Conservation (phyloP, 1,140 invertebrate genomes). For the Dendroctonus valens region DNA sequence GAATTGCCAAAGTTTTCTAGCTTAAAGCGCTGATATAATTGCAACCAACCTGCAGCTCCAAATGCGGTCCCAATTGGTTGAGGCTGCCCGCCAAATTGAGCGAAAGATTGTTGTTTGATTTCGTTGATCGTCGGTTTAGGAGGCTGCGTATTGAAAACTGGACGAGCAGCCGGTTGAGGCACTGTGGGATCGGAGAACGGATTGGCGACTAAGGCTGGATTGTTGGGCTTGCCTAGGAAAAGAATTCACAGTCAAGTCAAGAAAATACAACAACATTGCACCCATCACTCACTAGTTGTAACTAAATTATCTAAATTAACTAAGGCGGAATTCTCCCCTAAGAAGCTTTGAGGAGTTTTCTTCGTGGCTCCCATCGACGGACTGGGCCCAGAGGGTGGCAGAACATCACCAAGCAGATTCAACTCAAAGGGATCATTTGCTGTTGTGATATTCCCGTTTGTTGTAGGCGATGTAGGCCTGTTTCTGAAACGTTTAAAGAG, state of each 20-base stretch:
- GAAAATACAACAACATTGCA: not conserved
- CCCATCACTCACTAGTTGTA: conserved; percentile 52
- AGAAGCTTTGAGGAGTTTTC: conserved; percentile 88
- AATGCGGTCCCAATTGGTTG: conserved; percentile 20
- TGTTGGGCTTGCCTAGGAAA: conserved; percentile 42
- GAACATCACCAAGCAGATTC: conserved; percentile 58
- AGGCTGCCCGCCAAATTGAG: conserved; percentile 33
- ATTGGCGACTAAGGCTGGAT: conserved; percentile 45
- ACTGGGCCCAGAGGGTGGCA: conserved; percentile 49
- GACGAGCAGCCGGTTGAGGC: conserved; percentile 36
- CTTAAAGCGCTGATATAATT: not conserved
- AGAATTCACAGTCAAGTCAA: not conserved
- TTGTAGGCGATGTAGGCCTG: conserved; percentile 49
- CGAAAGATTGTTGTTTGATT: conserved; percentile 55
- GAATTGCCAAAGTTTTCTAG: not conserved
- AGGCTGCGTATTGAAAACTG: conserved; percentile 46
- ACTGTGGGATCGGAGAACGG: conserved; percentile 51
- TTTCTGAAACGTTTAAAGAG: conserved; percentile 37
- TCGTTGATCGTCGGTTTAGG: conserved; percentile 57
- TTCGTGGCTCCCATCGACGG: conserved; percentile 57
- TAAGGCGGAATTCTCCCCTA: conserved; percentile 90
- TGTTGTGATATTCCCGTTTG: conserved; percentile 48
- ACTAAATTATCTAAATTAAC: conserved; percentile 96
- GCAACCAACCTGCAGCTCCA: conserved; percentile 3
- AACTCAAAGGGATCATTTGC: conserved; percentile 71